Evolutionary conservation across 2,888 invertebrate genomes (phyloP).

Genomic region (Baccha elongata): DNA sequence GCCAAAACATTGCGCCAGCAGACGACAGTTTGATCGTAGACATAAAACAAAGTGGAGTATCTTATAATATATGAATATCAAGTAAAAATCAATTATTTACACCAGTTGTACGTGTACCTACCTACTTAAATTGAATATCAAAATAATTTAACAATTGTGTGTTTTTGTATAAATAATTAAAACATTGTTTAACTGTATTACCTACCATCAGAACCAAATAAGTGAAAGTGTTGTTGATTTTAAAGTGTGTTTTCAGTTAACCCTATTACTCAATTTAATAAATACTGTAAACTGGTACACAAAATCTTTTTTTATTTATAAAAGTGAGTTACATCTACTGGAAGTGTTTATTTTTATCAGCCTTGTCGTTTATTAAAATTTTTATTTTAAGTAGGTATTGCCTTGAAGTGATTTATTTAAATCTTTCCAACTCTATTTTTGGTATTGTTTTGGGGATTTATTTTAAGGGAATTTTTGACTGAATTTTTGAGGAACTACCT

Average conservation of each 20-base stretch:
- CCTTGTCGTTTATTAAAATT: background rate
- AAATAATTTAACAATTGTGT: conserved; percentile 17
- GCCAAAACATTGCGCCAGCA: conserved; percentile 25
- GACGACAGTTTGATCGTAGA: conserved; percentile 61
- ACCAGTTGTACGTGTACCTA: background rate
- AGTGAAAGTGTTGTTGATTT: conserved; percentile 60
- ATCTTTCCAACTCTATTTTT: background rate
- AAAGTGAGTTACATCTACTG: background rate
- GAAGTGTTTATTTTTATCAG: conserved; percentile 27
- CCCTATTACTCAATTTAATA: too few relatives aligned
- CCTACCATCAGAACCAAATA: background rate
- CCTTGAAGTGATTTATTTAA: background rate
- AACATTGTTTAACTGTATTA: background rate
- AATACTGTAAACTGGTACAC: too few relatives aligned
- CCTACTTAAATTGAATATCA: conserved; percentile 18
- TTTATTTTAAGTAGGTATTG: too few relatives aligned
- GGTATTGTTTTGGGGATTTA: background rate
- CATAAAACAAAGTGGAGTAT: conserved; percentile 36
- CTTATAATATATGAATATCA: background rate
- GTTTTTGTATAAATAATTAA: conserved; percentile 21
- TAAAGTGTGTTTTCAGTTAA: too few relatives aligned
- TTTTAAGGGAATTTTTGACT: background rate
- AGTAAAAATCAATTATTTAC: background rate
- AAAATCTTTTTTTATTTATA: background rate
- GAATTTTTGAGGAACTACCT: too few relatives aligned